Conservation (phyloP, 2,797 vertebrate genomes). For the Holocentrus rufus region DNA sequence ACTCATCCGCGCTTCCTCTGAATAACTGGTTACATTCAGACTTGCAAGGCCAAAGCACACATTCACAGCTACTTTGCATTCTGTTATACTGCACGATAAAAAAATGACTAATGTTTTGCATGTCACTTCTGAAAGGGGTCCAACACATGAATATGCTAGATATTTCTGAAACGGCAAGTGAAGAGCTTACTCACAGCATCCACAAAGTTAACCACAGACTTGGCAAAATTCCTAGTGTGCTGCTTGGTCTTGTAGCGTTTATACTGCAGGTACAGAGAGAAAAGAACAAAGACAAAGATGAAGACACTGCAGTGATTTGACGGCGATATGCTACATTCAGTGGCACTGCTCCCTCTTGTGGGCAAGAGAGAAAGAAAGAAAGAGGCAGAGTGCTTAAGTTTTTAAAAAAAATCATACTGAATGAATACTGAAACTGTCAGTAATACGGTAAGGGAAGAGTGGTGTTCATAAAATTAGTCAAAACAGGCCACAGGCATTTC, state of each 20-base stretch:
- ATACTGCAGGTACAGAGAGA: conserved; percentile 80
- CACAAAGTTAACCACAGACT: conserved; percentile 97
- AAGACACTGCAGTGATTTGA: conserved; percentile 17
- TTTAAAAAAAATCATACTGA: too few species aligned
- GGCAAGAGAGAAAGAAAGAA: conserved; percentile 6
- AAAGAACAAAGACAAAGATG: conserved; percentile 20
- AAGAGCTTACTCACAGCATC: conserved; percentile 92
- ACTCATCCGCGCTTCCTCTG: neutral
- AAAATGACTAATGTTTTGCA: too few species aligned
- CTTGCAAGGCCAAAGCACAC: too few species aligned
- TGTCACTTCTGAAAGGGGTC: neutral
- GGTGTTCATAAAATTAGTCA: neutral
- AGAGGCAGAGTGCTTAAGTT: neutral
- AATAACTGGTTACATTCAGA: neutral
- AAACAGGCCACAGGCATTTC: conserved; percentile 1
- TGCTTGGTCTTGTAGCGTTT: conserved; percentile 91
- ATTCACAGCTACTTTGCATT: too few species aligned
- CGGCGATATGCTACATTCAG: neutral
- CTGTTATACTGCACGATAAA: too few species aligned
- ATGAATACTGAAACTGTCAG: too few species aligned
- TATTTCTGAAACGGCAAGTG: conserved; percentile 62
- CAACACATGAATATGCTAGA: neutral
- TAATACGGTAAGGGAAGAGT: too few species aligned
- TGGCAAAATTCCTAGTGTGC: conserved; percentile 92
- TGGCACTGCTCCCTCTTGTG: conserved; percentile 51